Evolutionary conservation across 2,797 vertebrate species (phyloP), one percentile per base, ranked within the genome.

Genomic region (Bradypodion ventrale): DNA sequence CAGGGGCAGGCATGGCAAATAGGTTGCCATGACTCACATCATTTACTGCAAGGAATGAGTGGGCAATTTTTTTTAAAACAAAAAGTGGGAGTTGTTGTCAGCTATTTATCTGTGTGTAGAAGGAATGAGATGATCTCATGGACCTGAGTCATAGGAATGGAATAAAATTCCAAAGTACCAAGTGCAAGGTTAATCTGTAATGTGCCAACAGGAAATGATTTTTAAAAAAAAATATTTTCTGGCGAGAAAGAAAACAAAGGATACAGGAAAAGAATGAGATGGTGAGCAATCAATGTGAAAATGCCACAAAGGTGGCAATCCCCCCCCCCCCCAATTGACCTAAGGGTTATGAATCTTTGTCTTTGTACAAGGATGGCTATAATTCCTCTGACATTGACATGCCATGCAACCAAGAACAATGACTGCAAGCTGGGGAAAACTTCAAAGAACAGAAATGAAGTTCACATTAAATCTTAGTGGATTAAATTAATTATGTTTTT

Each of bases 71-170:
- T n/a, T n/a, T n/a, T n/a, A n/a, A 10, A 9, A n/a, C n/a, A 56
- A n/a, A 21, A 44, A 29, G 60, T 40, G 29, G 80, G 40, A 63
- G 32, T 80, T 32, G 59, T 19, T 46, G 66, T 40, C n/a, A 40
- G 15, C 72, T 63, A 40, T 23, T 49, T 62, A 29, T 62, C 42
- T 9, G 25, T 49, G 25, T 49, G 40, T 25, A 72, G 75, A 72
- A 78, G 68, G 59, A 73, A 78, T 63, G 44, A 44, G 52, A 37
- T 73, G 68, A 63, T 78, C 68, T 78, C 66, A 78, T 62, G 40
- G 73, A 19, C 32, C 32, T 62, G 35, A 78, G 75, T 78, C 66
- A 78, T 23, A 78, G 75, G 32, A 37, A 37, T 78, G 68, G 66
- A 78, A 84, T 78, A 75, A 15, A 73, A 62, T 19, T 70, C 40